Percentiles rank a stretch among this genome's conserved stretches.
These are phyloP conservation scores for Candidula unifasciata DNA, from an alignment of 2,888 invertebrate genomes.

Conservation along the genomic window DNA sequence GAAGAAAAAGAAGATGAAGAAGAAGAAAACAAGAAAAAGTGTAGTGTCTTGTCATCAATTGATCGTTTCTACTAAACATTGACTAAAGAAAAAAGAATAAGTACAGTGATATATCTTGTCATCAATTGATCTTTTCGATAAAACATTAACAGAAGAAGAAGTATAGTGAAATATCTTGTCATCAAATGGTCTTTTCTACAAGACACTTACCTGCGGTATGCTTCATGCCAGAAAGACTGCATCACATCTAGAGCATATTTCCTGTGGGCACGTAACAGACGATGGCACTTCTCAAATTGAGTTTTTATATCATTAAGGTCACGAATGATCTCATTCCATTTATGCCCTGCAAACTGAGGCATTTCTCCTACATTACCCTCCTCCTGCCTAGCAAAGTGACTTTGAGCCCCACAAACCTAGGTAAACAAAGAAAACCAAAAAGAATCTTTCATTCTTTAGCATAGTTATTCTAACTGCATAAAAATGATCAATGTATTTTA, in stretches of 20 bases:
- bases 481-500: too few species aligned
- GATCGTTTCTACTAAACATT: too few species aligned
- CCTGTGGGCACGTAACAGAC: slow-evolving; percentile 82
- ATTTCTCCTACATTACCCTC: slow-evolving; percentile 85
- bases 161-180: too few species aligned
- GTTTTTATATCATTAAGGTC: slow-evolving; percentile 82
- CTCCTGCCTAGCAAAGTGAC: slow-evolving; percentile 87
- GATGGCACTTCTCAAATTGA: slow-evolving; percentile 84
- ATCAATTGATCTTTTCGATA: too few species aligned
- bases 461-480: too few species aligned
- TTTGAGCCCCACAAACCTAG: slow-evolving; percentile 91
- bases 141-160: too few species aligned
- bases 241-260: slow-evolving; percentile 79
- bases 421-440: background rate
- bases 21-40: too few species aligned
- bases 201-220: slow-evolving; percentile 77
- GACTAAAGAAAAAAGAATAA: too few species aligned
- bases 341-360: slow-evolving; percentile 87
- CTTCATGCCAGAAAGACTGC: slow-evolving; percentile 87
- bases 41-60: too few species aligned
- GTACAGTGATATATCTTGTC: too few species aligned
- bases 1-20: too few species aligned
- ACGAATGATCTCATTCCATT: slow-evolving; percentile 78
- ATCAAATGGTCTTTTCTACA: too few species aligned
- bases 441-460: background rate